Evolutionary conservation across 2,797 vertebrate species (phyloP).

Genomic region (Galagoides demidoff): DNA sequence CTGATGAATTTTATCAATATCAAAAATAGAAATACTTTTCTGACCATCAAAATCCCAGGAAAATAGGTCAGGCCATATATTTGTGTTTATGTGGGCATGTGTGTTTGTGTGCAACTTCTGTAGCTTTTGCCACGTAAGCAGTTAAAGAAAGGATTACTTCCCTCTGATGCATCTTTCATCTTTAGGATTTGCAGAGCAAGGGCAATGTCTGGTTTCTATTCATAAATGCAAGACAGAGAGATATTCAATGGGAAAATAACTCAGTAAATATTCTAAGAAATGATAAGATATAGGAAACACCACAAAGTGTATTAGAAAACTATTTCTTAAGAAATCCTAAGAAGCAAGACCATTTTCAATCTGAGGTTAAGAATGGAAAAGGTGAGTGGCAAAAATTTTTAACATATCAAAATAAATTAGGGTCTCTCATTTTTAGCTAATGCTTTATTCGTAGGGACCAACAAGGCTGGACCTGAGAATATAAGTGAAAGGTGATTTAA

Average conservation of each 20-base stretch:
- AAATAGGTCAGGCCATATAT: not conserved
- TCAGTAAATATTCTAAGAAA: conserved; percentile 54
- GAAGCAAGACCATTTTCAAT: not conserved
- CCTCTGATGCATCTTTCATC: not conserved
- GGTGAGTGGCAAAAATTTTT: not conserved
- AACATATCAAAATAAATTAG: not conserved
- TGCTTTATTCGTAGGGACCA: not conserved
- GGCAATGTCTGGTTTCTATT: conserved; percentile 52
- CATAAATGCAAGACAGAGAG: conserved; percentile 57
- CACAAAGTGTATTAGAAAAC: not conserved
- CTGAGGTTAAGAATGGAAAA: not conserved
- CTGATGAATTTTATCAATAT: not conserved
- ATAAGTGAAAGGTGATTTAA: not conserved
- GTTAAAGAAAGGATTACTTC: conserved; percentile 53
- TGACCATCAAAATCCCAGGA: not conserved
- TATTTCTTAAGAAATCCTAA: conserved; percentile 12
- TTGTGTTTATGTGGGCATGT: not conserved
- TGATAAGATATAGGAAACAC: conserved; percentile 6
- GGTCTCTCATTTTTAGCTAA: not conserved
- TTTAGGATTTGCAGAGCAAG: conserved; percentile 49
- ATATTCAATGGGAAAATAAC: conserved; percentile 40
- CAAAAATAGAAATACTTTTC: conserved; percentile 45
- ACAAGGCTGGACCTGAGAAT: not conserved
- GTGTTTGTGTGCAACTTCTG: not conserved
- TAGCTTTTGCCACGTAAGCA: conserved; percentile 64